Base-by-base conservation (phyloP, 2,113 vertebrate genomes). In the Eudyptes chrysolophus region DNA sequence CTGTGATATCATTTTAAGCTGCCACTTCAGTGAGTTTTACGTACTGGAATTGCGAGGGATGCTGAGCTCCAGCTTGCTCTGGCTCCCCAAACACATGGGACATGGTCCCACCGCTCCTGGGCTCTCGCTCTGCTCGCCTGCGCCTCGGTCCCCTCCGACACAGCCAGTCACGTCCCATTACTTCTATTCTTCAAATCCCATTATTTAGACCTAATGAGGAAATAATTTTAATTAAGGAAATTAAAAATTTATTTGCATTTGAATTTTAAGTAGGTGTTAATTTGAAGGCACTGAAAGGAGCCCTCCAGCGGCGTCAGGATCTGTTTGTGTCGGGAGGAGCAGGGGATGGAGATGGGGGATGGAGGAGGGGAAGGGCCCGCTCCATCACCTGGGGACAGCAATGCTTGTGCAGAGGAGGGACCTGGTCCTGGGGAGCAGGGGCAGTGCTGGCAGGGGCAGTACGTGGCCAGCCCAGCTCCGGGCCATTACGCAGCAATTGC, bases 211-310 rank as follows among this genome's bases (percentile, higher is more conserved):
- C 82, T 94, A 93, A 93, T 3, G 0, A 92, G 91, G 89, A 95
- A 95, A 95, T 94, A 29, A 95, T 95, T 97, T 94, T 82, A 97
- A 97, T 97, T 94, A 97, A 84, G 52, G 62, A 78, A 94, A 97
- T 95, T 80, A 87, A 97, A 96, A 92, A 90, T 83, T 30, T 66
- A 94, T 95, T 95, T 87, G 58, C 30, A 1, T 83, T 61, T 58
- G 94, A 88, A 97, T 97, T 96, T 95, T 70, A 96, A 97, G 88
- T 64, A 42, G 46, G 38, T 54, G 78, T 89, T 96, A 90, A 95
- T 94, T 72, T 52, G 86, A 82, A 93, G 44, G 60, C 79, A 68
- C 21, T 46, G 57, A 34, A 52, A 92, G 44, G 64, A 93, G 61
- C 76, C 87, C 82, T 79, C 49, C 0, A 0, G 93, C 57, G 0